Conservation (phyloP, 2,113 vertebrate genomes). For the human region DNA sequence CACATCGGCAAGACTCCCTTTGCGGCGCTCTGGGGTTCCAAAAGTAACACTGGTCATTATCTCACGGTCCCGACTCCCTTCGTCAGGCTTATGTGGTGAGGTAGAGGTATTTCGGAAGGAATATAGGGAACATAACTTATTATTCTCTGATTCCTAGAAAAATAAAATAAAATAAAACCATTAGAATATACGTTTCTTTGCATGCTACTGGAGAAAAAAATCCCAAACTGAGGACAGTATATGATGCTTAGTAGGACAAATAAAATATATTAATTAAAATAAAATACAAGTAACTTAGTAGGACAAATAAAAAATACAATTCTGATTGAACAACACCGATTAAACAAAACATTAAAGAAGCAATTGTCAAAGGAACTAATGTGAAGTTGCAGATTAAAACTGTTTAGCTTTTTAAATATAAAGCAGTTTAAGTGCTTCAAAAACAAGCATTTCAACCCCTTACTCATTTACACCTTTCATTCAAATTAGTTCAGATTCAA, state of each 20-base stretch:
- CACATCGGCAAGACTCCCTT: conserved; percentile 99
- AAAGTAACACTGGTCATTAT: conserved; percentile 96
- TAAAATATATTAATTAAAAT: conserved; percentile 1
- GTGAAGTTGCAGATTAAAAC: conserved; percentile 1
- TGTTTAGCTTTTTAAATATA: conserved; percentile 4
- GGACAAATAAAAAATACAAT: conserved; percentile 11
- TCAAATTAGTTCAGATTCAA: not conserved
- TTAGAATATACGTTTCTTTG: conserved; percentile 68
- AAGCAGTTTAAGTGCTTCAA: not conserved
- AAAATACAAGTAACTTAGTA: not conserved
- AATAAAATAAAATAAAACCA: conserved; percentile 73
- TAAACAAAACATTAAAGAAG: not conserved
- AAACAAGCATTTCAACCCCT: not conserved
- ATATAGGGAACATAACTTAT: conserved; percentile 99
- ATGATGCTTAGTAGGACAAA: conserved; percentile 9
- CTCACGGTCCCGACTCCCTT: conserved; percentile 97
- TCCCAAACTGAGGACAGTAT: not conserved
- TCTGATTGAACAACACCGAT: not conserved
- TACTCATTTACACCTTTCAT: conserved; percentile 23
- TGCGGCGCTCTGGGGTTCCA: conserved; percentile 98
- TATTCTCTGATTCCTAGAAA: conserved; percentile 98
- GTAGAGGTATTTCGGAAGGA: conserved; percentile 99
- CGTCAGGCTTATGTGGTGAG: conserved; percentile 98
- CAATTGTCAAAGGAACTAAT: not conserved
- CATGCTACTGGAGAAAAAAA: not conserved